Percentiles rank a stretch among this genome's conserved stretches.
Evolutionary conservation across 2,797 vertebrate species (phyloP).

Genomic region (Anas flavirostris): DNA sequence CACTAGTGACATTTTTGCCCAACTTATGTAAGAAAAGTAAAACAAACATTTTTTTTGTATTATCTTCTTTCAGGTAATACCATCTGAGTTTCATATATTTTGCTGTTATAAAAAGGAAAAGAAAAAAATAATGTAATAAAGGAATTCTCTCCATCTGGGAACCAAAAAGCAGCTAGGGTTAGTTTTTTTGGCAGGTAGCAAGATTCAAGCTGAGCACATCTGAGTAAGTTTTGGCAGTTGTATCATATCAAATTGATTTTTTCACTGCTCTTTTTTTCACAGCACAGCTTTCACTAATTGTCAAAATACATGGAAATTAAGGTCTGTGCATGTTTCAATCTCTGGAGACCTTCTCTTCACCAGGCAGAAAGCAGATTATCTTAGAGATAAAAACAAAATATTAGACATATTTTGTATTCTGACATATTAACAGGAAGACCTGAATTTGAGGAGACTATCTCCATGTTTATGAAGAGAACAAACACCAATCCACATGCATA

Average conservation of each 20-base stretch:
- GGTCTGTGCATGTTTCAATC: not conserved
- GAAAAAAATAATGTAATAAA: not conserved
- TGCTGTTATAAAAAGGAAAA: not conserved
- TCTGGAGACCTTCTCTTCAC: not conserved
- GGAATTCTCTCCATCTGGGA: not conserved
- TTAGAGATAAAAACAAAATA: not conserved
- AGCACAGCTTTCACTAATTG: not conserved
- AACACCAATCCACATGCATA: not conserved
- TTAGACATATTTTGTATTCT: not conserved
- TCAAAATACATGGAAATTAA: slow-evolving; percentile 8
- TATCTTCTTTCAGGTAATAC: not conserved
- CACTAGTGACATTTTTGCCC: not conserved
- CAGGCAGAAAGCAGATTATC: not conserved
- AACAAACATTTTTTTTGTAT: not conserved
- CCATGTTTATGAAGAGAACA: not conserved
- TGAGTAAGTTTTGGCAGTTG: slow-evolving; percentile 2
- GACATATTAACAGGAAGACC: not conserved
- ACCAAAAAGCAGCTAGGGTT: not conserved
- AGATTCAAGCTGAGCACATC: slow-evolving; percentile 10
- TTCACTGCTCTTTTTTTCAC: not conserved
- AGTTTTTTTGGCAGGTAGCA: not conserved
- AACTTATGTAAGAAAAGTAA: not conserved
- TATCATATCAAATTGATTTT: not conserved
- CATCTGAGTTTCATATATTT: not conserved
- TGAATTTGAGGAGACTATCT: not conserved